Percentiles rank a stretch among this genome's conserved stretches.
phyloP scores from a whole-genome alignment of 1,140 invertebrate genomes.

The Drosophila trapezifrons region DNA sequence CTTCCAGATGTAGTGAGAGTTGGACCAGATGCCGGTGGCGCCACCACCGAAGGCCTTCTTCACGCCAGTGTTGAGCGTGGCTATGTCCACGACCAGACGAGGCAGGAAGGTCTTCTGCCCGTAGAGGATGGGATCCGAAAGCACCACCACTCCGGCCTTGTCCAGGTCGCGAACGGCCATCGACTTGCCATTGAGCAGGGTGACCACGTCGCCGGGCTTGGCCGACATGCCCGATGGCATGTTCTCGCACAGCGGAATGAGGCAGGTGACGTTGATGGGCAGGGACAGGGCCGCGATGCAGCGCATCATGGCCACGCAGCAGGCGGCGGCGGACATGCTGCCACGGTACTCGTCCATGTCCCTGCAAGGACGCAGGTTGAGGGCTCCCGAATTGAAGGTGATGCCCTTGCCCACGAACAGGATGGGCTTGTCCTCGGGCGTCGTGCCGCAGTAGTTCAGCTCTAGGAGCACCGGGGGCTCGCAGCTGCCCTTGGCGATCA shows the following conservation, averaged over 20 bases:
- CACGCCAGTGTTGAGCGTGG: slow-evolving; percentile 86
- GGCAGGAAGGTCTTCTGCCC: slow-evolving; percentile 87
- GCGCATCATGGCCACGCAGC: slow-evolving; percentile 89
- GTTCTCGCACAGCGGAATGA: slow-evolving; percentile 94
- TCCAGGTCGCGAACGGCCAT: slow-evolving; percentile 96
- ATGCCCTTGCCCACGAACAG: slow-evolving; percentile 93
- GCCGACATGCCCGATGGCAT: slow-evolving; percentile 92
- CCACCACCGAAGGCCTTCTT: slow-evolving; percentile 88
- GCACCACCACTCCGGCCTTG: slow-evolving; percentile 93
- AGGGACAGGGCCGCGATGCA: slow-evolving; percentile 89
- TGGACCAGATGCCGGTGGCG: slow-evolving; percentile 92
- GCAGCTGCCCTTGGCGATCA: slow-evolving; percentile 90
- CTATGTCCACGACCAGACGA: slow-evolving; percentile 89
- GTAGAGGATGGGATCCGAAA: slow-evolving; percentile 94
- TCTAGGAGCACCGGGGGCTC: slow-evolving; percentile 92
- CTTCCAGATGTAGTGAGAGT: slow-evolving; percentile 87
- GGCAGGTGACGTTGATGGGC: slow-evolving; percentile 89
- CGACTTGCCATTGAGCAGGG: slow-evolving; percentile 93
- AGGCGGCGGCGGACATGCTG: slow-evolving; percentile 96
- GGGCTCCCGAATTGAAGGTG: slow-evolving; percentile 94
- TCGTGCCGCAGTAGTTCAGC: slow-evolving; percentile 85
- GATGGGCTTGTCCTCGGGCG: slow-evolving; percentile 85
- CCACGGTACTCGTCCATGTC: slow-evolving; percentile 93
- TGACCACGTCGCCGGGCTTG: slow-evolving; percentile 94
- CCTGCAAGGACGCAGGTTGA: slow-evolving; percentile 90